A percentile compares a stretch with the other conserved stretches of the same genome.
These are phyloP conservation scores for Drosophila micromelanica DNA, from an alignment of 1,140 invertebrate species.

Conservation along the genomic window DNA sequence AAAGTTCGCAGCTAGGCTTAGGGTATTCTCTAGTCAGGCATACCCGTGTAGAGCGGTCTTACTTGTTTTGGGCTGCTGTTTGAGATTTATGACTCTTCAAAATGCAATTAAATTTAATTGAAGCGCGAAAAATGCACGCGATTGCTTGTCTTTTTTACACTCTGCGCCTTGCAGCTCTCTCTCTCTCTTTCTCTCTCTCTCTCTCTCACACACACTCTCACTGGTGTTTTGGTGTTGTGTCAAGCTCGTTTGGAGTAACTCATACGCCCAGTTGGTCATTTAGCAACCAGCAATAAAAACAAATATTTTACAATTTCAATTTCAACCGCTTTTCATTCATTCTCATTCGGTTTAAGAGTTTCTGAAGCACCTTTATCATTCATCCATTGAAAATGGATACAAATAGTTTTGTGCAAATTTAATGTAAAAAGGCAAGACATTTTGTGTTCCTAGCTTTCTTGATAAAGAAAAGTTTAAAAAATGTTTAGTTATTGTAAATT, in stretches of 20 bases:
- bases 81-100: conserved; percentile 83
- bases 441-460: no score
- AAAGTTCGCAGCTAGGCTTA: no score
- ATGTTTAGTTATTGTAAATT: no score
- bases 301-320: conserved; percentile 41
- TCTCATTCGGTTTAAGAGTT: conserved; percentile 3
- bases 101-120: conserved; percentile 84
- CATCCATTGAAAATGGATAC: not conserved
- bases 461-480: no score
- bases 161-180: conserved; percentile 1
- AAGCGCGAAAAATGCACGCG: conserved; percentile 71
- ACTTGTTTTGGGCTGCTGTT: conserved; percentile 51
- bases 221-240: conserved; percentile 4
- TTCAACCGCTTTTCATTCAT: conserved; percentile 21
- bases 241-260: conserved; percentile 27
- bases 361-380: conserved; percentile 39
- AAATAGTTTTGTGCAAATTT: no score
- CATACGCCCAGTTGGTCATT: conserved; percentile 69
- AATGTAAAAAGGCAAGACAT: no score
- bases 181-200: no score
- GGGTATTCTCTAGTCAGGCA: no score
- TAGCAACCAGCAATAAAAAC: conserved; percentile 44
- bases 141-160: conserved; percentile 61
- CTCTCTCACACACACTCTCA: not conserved
- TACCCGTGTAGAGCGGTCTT: not conserved